These are phyloP conservation scores for Cottoperca gobio DNA, from an alignment of 2,797 vertebrate genomes.

Conservation along the genomic window DNA sequence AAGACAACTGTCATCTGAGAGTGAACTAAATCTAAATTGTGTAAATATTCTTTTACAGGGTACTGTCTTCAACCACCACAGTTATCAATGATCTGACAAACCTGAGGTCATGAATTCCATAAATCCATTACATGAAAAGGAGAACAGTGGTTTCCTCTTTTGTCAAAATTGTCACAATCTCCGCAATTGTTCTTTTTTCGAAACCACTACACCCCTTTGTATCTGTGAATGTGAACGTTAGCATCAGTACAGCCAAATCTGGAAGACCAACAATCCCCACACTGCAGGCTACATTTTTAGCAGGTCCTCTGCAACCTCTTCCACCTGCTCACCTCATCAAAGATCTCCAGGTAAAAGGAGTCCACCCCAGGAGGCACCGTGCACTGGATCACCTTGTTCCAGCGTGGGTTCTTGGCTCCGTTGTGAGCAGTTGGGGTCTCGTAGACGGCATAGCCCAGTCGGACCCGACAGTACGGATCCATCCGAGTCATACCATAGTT, in stretches of 20 bases:
- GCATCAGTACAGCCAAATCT: not conserved
- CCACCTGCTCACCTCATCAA: slow-evolving; percentile 91
- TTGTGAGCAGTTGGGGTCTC: slow-evolving; percentile 98
- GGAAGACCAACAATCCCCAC: not conserved
- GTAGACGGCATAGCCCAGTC: slow-evolving; percentile 95
- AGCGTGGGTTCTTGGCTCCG: slow-evolving; percentile 96
- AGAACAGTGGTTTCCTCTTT: not conserved
- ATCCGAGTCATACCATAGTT: slow-evolving; percentile 99
- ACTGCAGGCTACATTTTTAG: not conserved
- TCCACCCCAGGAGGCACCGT: slow-evolving; percentile 95
- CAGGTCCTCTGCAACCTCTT: not conserved
- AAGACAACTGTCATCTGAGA: not conserved
- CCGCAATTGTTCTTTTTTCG: too few species aligned
- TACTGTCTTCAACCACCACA: not conserved
- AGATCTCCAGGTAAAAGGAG: slow-evolving; percentile 98
- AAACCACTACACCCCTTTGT: too few species aligned
- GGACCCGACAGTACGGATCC: slow-evolving; percentile 96
- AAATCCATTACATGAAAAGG: not conserved
- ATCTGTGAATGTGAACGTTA: not conserved
- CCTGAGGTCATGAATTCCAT: not conserved
- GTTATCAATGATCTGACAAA: not conserved
- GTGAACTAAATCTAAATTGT: not conserved
- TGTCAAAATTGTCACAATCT: too few species aligned
- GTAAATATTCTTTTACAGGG: not conserved
- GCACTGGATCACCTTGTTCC: slow-evolving; percentile 98